These are phyloP conservation scores for Cerceris rybyensis DNA, from an alignment of 2,888 invertebrate genomes.

Conservation along the genomic window DNA sequence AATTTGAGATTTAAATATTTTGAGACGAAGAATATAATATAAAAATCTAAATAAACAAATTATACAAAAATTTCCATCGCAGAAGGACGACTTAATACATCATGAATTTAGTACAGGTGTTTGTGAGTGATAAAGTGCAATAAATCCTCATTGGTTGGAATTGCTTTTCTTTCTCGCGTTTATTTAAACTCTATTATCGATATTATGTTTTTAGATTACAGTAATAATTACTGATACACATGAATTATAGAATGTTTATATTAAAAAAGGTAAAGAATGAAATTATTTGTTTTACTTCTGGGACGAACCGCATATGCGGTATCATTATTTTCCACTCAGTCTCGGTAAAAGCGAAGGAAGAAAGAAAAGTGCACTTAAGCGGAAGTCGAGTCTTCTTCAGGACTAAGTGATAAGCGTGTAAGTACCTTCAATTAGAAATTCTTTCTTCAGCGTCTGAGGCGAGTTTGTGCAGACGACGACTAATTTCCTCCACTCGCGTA, in stretches of 20 bases:
- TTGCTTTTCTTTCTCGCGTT: slow-evolving; percentile 36
- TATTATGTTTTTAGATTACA: too few species aligned
- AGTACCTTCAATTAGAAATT: not conserved
- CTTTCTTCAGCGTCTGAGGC: not conserved
- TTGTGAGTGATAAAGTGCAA: not conserved
- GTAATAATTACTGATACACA: too few species aligned
- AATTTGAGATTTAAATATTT: too few species aligned
- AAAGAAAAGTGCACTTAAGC: not conserved
- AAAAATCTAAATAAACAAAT: too few species aligned
- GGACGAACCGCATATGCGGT: too few species aligned
- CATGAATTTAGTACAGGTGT: not conserved
- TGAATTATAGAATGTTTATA: too few species aligned
- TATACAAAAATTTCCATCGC: too few species aligned
- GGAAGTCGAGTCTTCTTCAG: not conserved
- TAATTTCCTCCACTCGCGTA: not conserved
- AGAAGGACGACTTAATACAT: too few species aligned
- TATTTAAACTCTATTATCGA: not conserved
- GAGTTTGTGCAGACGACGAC: not conserved
- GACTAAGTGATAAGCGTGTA: not conserved
- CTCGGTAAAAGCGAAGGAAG: not conserved
- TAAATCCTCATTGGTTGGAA: slow-evolving; percentile 52
- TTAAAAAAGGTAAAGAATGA: too few species aligned
- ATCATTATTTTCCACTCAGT: too few species aligned
- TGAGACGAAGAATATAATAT: too few species aligned
- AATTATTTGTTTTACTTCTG: too few species aligned